phyloP scores from a whole-genome alignment of 2,888 invertebrate species.

The Lithophane socia region DNA sequence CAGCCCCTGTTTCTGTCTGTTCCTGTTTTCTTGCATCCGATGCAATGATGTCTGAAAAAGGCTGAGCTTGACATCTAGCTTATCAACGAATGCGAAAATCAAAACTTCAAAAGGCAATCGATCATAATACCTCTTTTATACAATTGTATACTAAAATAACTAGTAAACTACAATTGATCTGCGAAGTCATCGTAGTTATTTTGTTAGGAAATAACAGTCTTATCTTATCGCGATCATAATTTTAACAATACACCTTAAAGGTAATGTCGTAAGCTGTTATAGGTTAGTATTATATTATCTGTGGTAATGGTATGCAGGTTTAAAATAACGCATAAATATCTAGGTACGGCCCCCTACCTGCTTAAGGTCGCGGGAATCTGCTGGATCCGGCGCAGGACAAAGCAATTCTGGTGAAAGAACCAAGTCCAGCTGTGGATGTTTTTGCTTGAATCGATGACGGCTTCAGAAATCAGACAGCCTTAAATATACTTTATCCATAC shows the following conservation, averaged over 20 bases:
- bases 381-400: background rate
- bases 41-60: too few species aligned
- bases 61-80: background rate
- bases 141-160: conserved; percentile 20
- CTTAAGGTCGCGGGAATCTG: background rate
- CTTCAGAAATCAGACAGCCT: background rate
- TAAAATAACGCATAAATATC: background rate
- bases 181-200: background rate
- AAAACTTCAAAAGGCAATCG: background rate
- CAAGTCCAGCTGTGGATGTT: background rate
- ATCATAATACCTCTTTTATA: conserved; percentile 1
- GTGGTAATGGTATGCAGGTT: background rate
- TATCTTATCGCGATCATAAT: conserved; percentile 31
- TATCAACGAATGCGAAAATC: conserved; percentile 9
- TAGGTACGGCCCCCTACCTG: background rate
- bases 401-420: background rate
- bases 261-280: background rate
- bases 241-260: background rate
- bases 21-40: too few species aligned
- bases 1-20: too few species aligned
- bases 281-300: background rate
- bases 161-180: conserved; percentile 10
- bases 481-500: background rate
- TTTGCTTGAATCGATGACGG: background rate
- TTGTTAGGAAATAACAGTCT: background rate